Evolutionary conservation across 2,888 invertebrate species (phyloP).

Genomic region (Blastobasis lacticolella): DNA sequence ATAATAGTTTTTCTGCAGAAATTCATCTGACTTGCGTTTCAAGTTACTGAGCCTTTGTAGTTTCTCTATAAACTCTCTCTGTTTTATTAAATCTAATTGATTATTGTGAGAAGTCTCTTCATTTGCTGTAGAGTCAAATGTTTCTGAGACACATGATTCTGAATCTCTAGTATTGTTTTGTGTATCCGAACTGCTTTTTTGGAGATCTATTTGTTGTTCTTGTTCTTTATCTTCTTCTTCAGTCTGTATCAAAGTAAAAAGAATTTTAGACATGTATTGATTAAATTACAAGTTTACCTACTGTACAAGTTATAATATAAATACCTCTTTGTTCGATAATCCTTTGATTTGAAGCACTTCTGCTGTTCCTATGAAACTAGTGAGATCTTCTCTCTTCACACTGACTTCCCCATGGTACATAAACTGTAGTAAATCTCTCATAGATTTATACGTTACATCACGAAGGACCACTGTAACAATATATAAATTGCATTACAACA

Average conservation of each 20-base stretch:
- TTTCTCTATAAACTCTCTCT: slow-evolving; percentile 61
- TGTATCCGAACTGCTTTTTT: slow-evolving; percentile 37
- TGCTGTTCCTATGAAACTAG: slow-evolving; percentile 81
- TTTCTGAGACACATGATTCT: slow-evolving; percentile 47
- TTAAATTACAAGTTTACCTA: no score
- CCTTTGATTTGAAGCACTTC: slow-evolving; percentile 84
- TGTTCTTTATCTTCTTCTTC: slow-evolving; percentile 55
- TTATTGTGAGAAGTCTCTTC: slow-evolving; percentile 41
- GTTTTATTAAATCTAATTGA: slow-evolving; percentile 49
- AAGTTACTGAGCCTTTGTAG: slow-evolving; percentile 57
- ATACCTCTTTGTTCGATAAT: slow-evolving; percentile 74
- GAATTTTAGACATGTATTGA: no score
- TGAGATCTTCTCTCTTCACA: slow-evolving; percentile 81
- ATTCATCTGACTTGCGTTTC: slow-evolving; percentile 67
- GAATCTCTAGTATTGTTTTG: slow-evolving; percentile 40
- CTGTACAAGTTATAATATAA: background rate
- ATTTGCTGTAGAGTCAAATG: slow-evolving; percentile 36
- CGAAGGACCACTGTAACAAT: slow-evolving; percentile 77
- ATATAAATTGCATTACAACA: background rate
- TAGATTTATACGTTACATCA: slow-evolving; percentile 80
- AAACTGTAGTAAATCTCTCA: slow-evolving; percentile 82
- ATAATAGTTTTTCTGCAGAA: slow-evolving; percentile 58
- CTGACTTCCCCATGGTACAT: slow-evolving; percentile 87
- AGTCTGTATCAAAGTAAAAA: slow-evolving; percentile 36
- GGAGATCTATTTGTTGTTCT: slow-evolving; percentile 27